Evolutionary conservation across 2,113 vertebrate species (phyloP), one percentile per base, ranked within the genome.

Genomic region (Seriola rivoliana): DNA sequence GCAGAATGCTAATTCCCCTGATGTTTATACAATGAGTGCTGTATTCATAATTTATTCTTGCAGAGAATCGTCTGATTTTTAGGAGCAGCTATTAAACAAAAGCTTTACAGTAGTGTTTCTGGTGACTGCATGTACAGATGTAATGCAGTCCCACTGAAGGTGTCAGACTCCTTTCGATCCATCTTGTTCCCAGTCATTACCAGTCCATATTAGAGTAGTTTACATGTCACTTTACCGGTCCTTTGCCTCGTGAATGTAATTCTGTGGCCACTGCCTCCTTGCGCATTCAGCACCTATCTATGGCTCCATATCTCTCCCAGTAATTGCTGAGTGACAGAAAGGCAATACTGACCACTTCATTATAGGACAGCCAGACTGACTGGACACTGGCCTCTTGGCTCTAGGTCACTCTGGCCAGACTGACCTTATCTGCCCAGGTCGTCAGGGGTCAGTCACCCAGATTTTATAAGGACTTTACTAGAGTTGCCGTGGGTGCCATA

Each of bases 271-370:
- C 90, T 75, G 94, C 95, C 95, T 95, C 93, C 91, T 79, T 94
- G 94, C 95, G 95, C 94, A 94, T 96, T 95, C 94, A 94, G 93
- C 90, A 93, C 94, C 93, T 96, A 94, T 93, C 89, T 89, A 85
- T 88, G 75, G 84, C 85, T 82, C 90, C 90, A 93, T 94, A 95
- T 95, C 92, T 95, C 93, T 94, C 78, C 32, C 71, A 40, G 87
- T 95, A 95, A 95, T 95, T 93, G 92, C 94, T 95, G 95, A 97
- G 95, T 97, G 97, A 98, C 97, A 98, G 97, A 97, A 97, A 98
- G 95, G 96, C 97, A 96, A 97, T 97, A 96, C 94, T 95, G 96
- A 96, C 95, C 95, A 97, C 96, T 97, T 98, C 95, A 97, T 99
- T 97, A 98, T 95, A 89, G 88, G 78, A 93, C 91, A 94, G 96